Evolutionary conservation across 1,140 invertebrate genomes (phyloP), one percentile per base, ranked within the genome.

Genomic region (Limonius californicus): DNA sequence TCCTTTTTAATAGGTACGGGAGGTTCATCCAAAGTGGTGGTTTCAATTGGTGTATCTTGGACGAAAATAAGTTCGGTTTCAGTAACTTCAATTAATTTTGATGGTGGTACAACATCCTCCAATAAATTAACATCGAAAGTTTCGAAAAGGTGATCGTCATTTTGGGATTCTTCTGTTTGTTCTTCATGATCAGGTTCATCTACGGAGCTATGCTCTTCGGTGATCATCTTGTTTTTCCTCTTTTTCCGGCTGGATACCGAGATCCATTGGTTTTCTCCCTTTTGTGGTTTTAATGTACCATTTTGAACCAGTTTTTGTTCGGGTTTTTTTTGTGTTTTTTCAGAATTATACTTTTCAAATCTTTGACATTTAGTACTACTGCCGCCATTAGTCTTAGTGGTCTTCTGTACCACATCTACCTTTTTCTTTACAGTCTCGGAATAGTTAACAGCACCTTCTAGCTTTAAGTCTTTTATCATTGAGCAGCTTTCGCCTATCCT

Each of bases 181-280:
- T 19, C 15, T 54, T 67, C 65, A 16, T 61, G 15, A 9, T 56
- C 43, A 11, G 57, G 35, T 42, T 63, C 57, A 7, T 59, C 19
- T 16, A 58, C 32, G 3, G 43, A 32, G 23, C 20, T 62, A 12
- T 64, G 59, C 1, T 54, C 35, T 50, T 68, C 65, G 15, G 72
- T 72, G 43, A 67, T 42, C 39, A 64, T 62, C 18, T 73, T 73
- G 45, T 69, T 71, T 58, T 74, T 74, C 19, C 74, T 67, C 42
- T 77, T 77, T 53, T 77, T 77, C 12, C 69, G 55, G 50, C 61
- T 75, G 3, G 71, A 73, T 1, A 77, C 75, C 1, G 74, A 68
- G 27, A 77, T 77, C 75, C 75, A 77, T 62, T 76, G 71, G 60
- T 68, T 72, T 18, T 66, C 35, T 8, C 14, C 11, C 43, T 67